Evolutionary conservation across 2,888 invertebrate genomes (phyloP), one percentile per base, ranked within the genome.

Genomic region (Celastrina argiolus): DNA sequence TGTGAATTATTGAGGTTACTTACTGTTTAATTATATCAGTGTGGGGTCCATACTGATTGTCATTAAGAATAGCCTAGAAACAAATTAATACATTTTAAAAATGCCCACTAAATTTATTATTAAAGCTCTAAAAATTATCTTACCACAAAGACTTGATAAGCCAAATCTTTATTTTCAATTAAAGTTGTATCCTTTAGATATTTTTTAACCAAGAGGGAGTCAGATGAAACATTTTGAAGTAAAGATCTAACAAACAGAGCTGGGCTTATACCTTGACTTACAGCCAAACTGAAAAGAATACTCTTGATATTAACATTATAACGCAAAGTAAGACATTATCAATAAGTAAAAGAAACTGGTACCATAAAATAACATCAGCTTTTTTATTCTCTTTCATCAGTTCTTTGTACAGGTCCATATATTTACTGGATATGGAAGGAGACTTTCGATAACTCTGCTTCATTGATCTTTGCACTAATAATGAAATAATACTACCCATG

Each of bases 1-100:
- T 31, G 7, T 31, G 31, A 31, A 45, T 45, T 45, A 18, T 18
- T 18, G 1, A 45, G 8, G 1, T 0, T 58, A 88, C 93, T 92
- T 90, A 96, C 94, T 94, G 94, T 84, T 95, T 95, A 68, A 96
- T 94, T 39, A 94, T 92, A 87, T 97, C 97, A 69, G 95, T 93
- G 75, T 96, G 90, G 0, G 96, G 95, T 51, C 97, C 97, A 86
- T 97, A 97, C 71, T 95, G 94, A 78, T 96, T 95, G 81, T 98
- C 98, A 83, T 95, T 94, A 71, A 96, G 90, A 7, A 94, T 92
- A 77, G 96, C 96, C 94, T 96, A 85, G 72, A 93, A 93, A 75
- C 72, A 78, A 73, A 74, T 71, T 68, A 67, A 56, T 59, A 34
- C 12, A 34, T 39, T 39, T 63, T 34, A 26, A 56, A 22, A 56